Evolutionary conservation across 2,113 vertebrate genomes (phyloP), one percentile per base, ranked within the genome.

Genomic region (Marmota monax): DNA sequence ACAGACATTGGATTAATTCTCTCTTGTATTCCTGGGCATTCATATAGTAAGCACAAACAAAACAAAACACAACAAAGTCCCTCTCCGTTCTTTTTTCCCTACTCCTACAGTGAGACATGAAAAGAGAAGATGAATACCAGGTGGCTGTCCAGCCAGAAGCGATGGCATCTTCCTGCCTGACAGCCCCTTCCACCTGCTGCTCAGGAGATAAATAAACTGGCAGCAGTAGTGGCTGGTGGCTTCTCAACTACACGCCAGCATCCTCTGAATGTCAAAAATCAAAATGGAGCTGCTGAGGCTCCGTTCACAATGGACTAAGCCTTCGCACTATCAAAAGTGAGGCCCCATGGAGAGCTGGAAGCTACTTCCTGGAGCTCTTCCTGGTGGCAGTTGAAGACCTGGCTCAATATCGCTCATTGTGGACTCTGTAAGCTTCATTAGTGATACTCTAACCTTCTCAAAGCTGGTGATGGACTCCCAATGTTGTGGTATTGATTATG

Each of bases 261-360:
- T 0, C 51, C 65, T 95, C 4, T 88, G 65, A 94, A 88, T 34
- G 0, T 29, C 51, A 78, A 65, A 95, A 90, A 88, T 97, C 82
- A 98, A 83, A 93, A 65, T 78, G 82, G 88, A 18, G 65, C 90
- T 0, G 0, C 53, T 29, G 76, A 29, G 53, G 56, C 90, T 48
- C 72, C n/a, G 69, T 84, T n/a, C n/a, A 95, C n/a, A 0, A 22
- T 82, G 48, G 82, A 93, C 22, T 83, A 25, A 84, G 84, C 39
- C 79, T 92, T 77, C 95, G 76, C 86, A 77, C 89, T 76, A 94
- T 96, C 91, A 97, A 92, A 94, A 95, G 96, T 97, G 80, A 65
- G 86, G 88, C 45, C 88, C 63, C n/a, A 61, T 25, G 72, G 69
- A 85, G 87, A 96, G 91, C 29, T 90, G n/a, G 63, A 90, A 96